These are phyloP conservation scores for Aviceda cuculoides DNA, from an alignment of 2,797 vertebrate genomes.

Conservation along the genomic window DNA sequence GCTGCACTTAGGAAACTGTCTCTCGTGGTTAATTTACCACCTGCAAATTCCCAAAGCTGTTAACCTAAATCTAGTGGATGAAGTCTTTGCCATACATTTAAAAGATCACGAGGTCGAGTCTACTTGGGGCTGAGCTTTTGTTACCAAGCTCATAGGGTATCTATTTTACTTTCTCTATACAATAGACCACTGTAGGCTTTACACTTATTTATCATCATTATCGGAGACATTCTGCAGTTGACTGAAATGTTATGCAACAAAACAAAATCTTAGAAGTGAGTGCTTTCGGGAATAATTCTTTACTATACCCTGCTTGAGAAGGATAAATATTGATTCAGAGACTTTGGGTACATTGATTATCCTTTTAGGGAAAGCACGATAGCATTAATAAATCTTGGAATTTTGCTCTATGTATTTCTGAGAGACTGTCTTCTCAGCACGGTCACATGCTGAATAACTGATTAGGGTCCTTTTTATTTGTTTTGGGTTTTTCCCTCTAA, in stretches of 20 bases:
- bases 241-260: constrained; percentile 21
- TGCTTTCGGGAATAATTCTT: constrained; percentile 34
- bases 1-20: constrained; percentile 34
- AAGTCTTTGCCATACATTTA: constrained; percentile 51
- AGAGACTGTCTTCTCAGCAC: background rate
- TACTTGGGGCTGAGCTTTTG: constrained; percentile 27
- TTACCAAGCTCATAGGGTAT: background rate
- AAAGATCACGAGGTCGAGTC: constrained; percentile 48
- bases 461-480: background rate
- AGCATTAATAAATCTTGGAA: constrained; percentile 33
- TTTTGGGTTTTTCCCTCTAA: background rate
- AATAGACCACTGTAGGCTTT: background rate
- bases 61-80: constrained; percentile 57
- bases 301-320: background rate
- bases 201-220: constrained; percentile 6
- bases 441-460: background rate
- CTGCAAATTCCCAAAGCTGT: constrained; percentile 60
- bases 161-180: background rate
- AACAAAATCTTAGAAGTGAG: constrained; percentile 10
- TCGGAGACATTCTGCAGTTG: background rate
- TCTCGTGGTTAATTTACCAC: constrained; percentile 64
- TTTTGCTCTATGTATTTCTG: background rate
- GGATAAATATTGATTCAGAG: constrained; percentile 35
- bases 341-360: constrained; percentile 20
- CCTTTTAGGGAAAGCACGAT: constrained; percentile 36